Evolutionary conservation across 1,140 invertebrate species (phyloP), one percentile per base, ranked within the genome.

Genomic region (Trichoplusia ni): DNA sequence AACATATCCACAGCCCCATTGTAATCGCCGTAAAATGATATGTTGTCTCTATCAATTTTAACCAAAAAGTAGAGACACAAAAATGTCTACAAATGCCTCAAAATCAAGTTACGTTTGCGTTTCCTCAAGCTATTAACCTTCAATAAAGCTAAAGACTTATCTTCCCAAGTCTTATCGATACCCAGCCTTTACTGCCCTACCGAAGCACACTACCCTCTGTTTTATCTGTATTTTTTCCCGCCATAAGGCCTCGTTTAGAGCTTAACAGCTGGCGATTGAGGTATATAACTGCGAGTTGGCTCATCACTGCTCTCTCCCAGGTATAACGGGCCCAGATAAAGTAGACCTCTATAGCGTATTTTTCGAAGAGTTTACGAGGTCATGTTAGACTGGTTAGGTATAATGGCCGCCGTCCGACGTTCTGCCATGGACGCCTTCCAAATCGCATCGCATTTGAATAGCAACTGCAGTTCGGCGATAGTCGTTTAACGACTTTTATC

Each of bases 211-310:
- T 63, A 21, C 58, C 44, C 35, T 18, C 47, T 73, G 71, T 75
- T 77, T 71, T 73, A 76, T 73, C 71, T 67, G 42, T 38, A 4
- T 77, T 77, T 77, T 78, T 81, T 53, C 63, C 64, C 33, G 25
- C 67, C 67, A 70, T 75, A 73, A 75, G 69, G 68, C 67, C 46
- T 72, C 82, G 73, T 82, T 83, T 73, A 71, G 69, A 75, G 71
- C 75, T 83, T 83, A 82, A 86, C 79, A 79, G 75, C 77, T 67
- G 67, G 51, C 75, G 71, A 84, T 86, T 81, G 78, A 79, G 69
- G 68, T 71, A 75, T 75, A 73, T 81, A 73, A 81, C 79, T 67
- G 75, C 73, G 58, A 77, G 75, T 77, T 82, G 73, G 74, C 75
- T 82, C 77, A 84, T 84, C 81, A 79, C 69, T 69, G 67, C 59